Evolutionary conservation across 2,888 invertebrate species (phyloP).

Genomic region (Baccha elongata): DNA sequence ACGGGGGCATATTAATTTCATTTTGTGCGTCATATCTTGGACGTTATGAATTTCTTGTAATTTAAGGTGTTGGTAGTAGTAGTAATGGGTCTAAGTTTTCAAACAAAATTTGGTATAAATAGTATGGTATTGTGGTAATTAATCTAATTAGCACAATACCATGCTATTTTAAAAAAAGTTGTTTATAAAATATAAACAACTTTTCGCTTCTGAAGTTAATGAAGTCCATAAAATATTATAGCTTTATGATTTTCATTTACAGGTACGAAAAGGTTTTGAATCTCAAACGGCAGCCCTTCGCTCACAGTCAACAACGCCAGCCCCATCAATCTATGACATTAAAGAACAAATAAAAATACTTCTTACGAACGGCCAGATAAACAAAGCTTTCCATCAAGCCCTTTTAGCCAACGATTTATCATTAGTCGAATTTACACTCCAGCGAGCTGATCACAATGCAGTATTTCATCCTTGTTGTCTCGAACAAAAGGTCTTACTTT

Average conservation of each 20-base stretch:
- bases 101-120: too few species aligned
- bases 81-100: too few species aligned
- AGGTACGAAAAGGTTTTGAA: conserved; percentile 83
- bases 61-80: too few species aligned
- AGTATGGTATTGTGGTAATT: too few species aligned
- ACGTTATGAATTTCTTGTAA: too few species aligned
- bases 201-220: too few species aligned
- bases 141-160: too few species aligned
- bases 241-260: neutral
- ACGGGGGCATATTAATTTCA: too few species aligned
- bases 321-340: conserved; percentile 85
- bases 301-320: conserved; percentile 90
- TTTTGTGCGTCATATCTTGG: too few species aligned
- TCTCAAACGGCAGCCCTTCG: conserved; percentile 86
- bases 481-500: conserved; percentile 94
- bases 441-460: conserved; percentile 89
- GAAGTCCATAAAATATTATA: too few species aligned
- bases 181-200: too few species aligned
- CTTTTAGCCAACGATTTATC: conserved; percentile 93
- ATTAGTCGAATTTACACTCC: conserved; percentile 93
- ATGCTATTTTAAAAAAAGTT: too few species aligned
- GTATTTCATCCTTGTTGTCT: conserved; percentile 90
- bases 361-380: conserved; percentile 88
- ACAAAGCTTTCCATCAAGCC: conserved; percentile 95
- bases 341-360: conserved; percentile 88